These are phyloP conservation scores for Aelia acuminata DNA, from an alignment of 2,888 invertebrate genomes.

Conservation along the genomic window DNA sequence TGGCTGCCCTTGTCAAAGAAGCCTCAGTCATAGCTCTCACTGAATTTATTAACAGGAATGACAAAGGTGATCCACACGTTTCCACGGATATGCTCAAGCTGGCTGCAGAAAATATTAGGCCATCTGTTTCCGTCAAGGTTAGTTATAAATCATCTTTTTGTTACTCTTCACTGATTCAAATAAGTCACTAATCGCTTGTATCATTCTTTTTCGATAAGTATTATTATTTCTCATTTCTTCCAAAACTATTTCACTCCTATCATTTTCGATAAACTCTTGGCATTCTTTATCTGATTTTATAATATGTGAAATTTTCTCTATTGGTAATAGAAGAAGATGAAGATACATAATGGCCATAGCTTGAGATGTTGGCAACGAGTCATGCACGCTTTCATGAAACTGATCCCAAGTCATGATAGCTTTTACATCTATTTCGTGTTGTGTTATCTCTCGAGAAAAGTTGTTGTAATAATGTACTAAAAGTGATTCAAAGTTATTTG, in stretches of 20 bases:
- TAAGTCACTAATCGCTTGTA: conserved; percentile 51
- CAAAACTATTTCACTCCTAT: conserved; percentile 56
- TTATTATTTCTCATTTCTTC: conserved; percentile 59
- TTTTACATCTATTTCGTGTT: conserved; percentile 35
- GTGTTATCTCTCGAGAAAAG: conserved; percentile 40
- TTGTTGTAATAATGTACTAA: conserved; percentile 56
- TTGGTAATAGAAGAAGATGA: conserved; percentile 52
- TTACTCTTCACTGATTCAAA: conserved; percentile 41
- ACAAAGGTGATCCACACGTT: conserved; percentile 18
- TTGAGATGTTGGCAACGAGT: background rate
- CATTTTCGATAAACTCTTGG: conserved; percentile 51
- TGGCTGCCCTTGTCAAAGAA: conserved; percentile 90
- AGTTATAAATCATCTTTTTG: conserved; percentile 54
- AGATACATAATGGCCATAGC: conserved; percentile 54
- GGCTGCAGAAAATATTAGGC: conserved; percentile 85
- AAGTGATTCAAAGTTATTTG: conserved; percentile 50
- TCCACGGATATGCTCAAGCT: conserved; percentile 79
- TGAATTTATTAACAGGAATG: conserved; percentile 75
- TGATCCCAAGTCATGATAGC: conserved; percentile 55
- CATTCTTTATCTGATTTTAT: conserved; percentile 47
- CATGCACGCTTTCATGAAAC: conserved; percentile 49
- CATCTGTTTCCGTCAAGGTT: conserved; percentile 79
- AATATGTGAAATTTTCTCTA: conserved; percentile 42
- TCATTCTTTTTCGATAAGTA: conserved; percentile 55
- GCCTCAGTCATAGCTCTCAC: conserved; percentile 86